A percentile compares a stretch with the other conserved stretches of the same genome.
phyloP scores from a whole-genome alignment of 2,888 invertebrate genomes.

The Eulithis testata region DNA sequence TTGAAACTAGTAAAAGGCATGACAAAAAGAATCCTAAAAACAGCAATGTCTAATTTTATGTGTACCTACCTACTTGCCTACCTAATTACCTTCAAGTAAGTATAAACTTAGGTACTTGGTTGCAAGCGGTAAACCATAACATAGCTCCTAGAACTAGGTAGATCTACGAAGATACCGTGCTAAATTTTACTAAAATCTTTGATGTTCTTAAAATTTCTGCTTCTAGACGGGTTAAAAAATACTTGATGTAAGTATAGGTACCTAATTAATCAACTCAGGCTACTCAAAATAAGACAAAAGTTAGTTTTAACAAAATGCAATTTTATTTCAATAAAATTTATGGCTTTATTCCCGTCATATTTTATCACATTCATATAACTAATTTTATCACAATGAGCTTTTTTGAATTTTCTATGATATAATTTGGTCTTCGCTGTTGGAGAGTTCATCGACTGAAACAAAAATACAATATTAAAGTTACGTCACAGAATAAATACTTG shows the following conservation, averaged over 20 bases:
- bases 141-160: too few species aligned
- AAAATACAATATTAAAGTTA: slow-evolving; percentile 20
- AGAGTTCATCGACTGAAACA: slow-evolving; percentile 61
- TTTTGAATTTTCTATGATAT: slow-evolving; percentile 40
- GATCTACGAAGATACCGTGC: too few species aligned
- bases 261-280: too few species aligned
- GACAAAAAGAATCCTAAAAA: slow-evolving; percentile 2
- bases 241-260: too few species aligned
- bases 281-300: not conserved
- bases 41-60: not conserved
- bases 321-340: slow-evolving; percentile 43
- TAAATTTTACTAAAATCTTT: too few species aligned
- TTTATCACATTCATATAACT: slow-evolving; percentile 18
- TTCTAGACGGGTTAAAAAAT: too few species aligned
- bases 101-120: too few species aligned
- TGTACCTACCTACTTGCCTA: not conserved
- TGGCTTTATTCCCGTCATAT: slow-evolving; percentile 30
- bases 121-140: too few species aligned
- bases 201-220: too few species aligned
- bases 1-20: not conserved
- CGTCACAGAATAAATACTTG: too few species aligned
- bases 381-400: slow-evolving; percentile 64
- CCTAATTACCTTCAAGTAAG: too few species aligned
- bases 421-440: slow-evolving; percentile 19
- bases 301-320: slow-evolving; percentile 29